A percentile compares a stretch with the other conserved stretches of the same genome.
Conservation (phyloP, 2,113 vertebrate species). For the Colistium nudipinnis region DNA sequence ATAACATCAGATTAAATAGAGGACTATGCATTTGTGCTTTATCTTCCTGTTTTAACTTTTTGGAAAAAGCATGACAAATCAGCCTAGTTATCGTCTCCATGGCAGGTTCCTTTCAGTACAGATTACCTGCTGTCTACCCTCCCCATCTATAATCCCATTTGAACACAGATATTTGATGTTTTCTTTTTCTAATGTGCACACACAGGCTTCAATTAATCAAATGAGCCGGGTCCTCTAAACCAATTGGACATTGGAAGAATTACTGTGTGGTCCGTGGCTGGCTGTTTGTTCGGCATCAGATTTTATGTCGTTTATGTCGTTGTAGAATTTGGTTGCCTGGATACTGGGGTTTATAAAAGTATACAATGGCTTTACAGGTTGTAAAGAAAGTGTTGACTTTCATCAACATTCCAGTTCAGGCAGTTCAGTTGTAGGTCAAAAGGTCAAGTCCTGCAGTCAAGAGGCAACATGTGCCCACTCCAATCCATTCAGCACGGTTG, state of each 20-base stretch:
- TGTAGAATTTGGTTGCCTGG: conserved; percentile 62
- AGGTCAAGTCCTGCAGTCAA: conserved; percentile 9
- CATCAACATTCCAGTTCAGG: neutral
- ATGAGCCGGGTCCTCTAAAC: conserved; percentile 16
- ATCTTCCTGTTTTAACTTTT: conserved; percentile 14
- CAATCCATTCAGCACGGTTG: neutral
- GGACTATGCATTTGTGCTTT: neutral
- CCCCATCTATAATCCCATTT: conserved; percentile 50
- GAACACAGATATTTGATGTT: conserved; percentile 22
- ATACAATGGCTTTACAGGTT: conserved; percentile 12
- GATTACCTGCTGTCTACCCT: conserved; percentile 34
- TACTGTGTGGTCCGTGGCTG: conserved; percentile 39
- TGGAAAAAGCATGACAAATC: too few species aligned
- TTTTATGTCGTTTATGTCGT: conserved; percentile 13
- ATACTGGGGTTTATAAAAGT: conserved; percentile 41
- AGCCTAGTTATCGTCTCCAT: neutral
- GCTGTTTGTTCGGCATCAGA: conserved; percentile 21
- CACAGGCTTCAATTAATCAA: conserved; percentile 27
- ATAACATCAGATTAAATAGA: neutral
- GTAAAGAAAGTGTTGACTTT: neutral
- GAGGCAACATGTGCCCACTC: conserved; percentile 7
- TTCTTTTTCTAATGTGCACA: conserved; percentile 14
- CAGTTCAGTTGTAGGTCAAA: conserved; percentile 26
- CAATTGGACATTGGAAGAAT: conserved; percentile 11
- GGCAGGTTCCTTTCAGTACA: neutral